These are phyloP conservation scores for Ceratoteleas bidentatus DNA, from an alignment of 1,140 invertebrate genomes.

Conservation along the genomic window DNA sequence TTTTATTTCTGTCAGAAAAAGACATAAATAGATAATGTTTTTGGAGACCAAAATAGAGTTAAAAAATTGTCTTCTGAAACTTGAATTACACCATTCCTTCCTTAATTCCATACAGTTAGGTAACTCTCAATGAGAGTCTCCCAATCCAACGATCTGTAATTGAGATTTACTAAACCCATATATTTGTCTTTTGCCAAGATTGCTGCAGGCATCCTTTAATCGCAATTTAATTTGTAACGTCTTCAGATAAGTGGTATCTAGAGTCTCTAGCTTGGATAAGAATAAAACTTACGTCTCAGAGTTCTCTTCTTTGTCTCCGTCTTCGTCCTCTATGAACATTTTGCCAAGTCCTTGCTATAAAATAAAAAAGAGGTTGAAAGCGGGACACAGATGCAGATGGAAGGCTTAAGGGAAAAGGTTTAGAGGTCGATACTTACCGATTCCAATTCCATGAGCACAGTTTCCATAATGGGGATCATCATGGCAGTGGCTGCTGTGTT, in stretches of 20 bases:
- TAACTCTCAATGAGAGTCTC: too few species aligned
- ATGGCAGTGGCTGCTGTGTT: conserved; percentile 85
- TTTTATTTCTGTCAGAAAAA: conserved; percentile 68
- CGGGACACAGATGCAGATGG: too few species aligned
- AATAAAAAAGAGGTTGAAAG: neutral
- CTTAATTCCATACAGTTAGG: too few species aligned
- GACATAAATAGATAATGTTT: neutral
- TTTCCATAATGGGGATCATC: conserved; percentile 85
- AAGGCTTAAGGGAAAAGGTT: too few species aligned
- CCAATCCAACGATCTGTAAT: too few species aligned
- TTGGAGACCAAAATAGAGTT: too few species aligned
- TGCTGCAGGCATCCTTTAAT: too few species aligned
- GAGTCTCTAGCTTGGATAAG: too few species aligned
- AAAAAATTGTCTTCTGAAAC: conserved; percentile 2
- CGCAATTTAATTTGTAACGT: too few species aligned
- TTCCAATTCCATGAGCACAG: conserved; percentile 81
- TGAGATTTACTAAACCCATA: too few species aligned
- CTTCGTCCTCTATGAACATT: conserved; percentile 72
- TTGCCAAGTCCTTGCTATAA: conserved; percentile 79
- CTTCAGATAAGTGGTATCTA: too few species aligned
- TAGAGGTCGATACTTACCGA: conserved; percentile 71
- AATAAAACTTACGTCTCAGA: conserved; percentile 64
- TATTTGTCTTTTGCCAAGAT: too few species aligned
- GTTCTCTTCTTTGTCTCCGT: conserved; percentile 36
- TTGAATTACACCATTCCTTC: neutral